Evolutionary conservation across 1,140 invertebrate species (phyloP).

Genomic region (Magallana angulata): DNA sequence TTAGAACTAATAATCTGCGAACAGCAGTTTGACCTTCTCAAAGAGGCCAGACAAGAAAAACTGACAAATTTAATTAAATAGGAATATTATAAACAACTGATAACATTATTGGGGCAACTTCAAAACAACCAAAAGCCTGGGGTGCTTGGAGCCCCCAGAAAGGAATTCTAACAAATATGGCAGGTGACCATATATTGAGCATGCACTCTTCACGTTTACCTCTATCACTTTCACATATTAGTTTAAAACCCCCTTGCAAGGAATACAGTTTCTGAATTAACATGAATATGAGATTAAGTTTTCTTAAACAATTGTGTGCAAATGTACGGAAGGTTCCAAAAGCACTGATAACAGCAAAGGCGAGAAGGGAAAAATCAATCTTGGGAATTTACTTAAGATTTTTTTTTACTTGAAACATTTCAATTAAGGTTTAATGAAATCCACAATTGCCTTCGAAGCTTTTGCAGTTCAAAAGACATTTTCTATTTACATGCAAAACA

Average conservation of each 20-base stretch:
- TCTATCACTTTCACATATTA: not conserved
- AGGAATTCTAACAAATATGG: not conserved
- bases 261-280: not conserved
- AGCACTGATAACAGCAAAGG: not conserved
- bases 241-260: not conserved
- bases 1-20: not conserved
- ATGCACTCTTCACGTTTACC: not conserved
- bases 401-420: constrained; percentile 28
- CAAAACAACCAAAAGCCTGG: not conserved
- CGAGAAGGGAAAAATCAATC: constrained; percentile 19
- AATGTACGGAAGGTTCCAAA: not conserved
- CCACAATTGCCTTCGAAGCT: not conserved
- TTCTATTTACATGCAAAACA: not conserved
- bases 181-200: not conserved
- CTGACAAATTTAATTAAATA: constrained; percentile 32
- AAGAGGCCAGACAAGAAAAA: not conserved
- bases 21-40: constrained; percentile 12
- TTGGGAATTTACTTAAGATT: constrained; percentile 8
- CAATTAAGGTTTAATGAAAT: constrained; percentile 26
- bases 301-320: constrained; percentile 6
- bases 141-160: not conserved
- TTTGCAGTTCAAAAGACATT: constrained; percentile 25
- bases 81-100: constrained; percentile 25
- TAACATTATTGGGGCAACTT: not conserved
- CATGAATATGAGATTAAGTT: constrained; percentile 2